phyloP scores from a whole-genome alignment of 2,797 vertebrate species.

The Amniataba percoides region DNA sequence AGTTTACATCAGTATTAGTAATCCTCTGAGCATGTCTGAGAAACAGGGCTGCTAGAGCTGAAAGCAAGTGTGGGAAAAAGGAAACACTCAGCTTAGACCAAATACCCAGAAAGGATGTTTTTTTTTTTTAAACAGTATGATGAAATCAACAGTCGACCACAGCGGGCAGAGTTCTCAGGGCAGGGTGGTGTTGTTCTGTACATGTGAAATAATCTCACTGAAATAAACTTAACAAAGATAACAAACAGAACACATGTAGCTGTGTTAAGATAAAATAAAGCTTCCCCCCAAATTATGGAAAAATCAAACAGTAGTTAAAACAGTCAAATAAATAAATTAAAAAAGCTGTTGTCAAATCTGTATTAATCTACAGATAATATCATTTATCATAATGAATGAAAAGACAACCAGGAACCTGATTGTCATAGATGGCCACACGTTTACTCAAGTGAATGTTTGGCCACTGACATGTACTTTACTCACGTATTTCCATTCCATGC shows the following conservation, averaged over 20 bases:
- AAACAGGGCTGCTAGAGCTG: constrained; percentile 2
- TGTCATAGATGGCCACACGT: too few relatives aligned
- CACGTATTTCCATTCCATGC: too few relatives aligned
- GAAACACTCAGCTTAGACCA: constrained; percentile 38
- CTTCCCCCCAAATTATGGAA: background rate
- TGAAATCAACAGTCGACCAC: constrained; percentile 33
- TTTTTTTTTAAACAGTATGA: constrained; percentile 1
- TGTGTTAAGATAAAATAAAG: too few relatives aligned
- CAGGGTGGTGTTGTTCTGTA: background rate
- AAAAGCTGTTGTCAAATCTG: background rate
- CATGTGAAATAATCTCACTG: too few relatives aligned
- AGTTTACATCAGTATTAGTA: background rate
- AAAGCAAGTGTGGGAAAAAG: constrained; percentile 52
- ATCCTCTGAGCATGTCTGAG: background rate
- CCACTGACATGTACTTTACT: too few relatives aligned
- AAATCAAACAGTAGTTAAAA: background rate
- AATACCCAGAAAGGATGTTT: constrained; percentile 41
- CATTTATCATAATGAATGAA: background rate
- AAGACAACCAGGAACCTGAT: background rate
- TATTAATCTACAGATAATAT: background rate
- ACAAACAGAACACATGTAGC: background rate
- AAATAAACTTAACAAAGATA: background rate
- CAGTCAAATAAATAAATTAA: background rate
- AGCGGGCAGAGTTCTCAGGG: constrained; percentile 15
- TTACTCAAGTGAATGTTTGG: too few relatives aligned